These are phyloP conservation scores for Zoanthus sansibaricus DNA, from an alignment of 92 coral and sea anemone genomes.

Conservation along the genomic window DNA sequence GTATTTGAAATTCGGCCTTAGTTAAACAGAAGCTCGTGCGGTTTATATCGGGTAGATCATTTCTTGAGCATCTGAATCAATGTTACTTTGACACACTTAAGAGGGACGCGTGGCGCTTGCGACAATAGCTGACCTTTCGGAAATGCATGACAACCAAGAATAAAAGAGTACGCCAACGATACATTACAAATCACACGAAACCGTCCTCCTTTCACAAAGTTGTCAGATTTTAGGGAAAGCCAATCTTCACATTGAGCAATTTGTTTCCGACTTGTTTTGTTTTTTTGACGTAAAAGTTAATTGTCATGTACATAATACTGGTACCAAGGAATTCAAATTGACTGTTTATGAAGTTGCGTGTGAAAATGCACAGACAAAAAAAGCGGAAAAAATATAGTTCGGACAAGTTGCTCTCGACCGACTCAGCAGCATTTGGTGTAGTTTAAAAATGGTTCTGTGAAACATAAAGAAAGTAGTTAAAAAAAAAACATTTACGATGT, in stretches of 20 bases:
- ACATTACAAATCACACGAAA: conserved; percentile 6
- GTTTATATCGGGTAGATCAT: conserved; percentile 14
- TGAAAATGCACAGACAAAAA: conserved; percentile 18
- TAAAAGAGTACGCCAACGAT: background rate
- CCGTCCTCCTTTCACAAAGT: background rate
- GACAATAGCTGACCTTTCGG: conserved; percentile 28
- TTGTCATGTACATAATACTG: conserved; percentile 19
- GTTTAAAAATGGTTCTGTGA: background rate
- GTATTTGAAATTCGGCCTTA: background rate
- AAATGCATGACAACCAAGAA: background rate
- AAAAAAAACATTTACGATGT: background rate
- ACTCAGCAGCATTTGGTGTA: background rate
- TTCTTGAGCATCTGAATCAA: conserved; percentile 22
- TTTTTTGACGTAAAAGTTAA: background rate
- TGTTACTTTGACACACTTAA: conserved; percentile 42
- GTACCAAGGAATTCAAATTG: conserved; percentile 25
- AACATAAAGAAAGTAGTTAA: background rate
- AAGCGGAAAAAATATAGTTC: background rate
- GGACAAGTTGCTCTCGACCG: background rate
- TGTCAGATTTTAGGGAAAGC: conserved; percentile 2
- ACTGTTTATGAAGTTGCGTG: conserved; percentile 4
- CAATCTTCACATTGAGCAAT: background rate
- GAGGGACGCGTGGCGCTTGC: conserved; percentile 41
- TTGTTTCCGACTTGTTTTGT: background rate
- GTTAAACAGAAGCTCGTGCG: conserved; percentile 35